Conservation (phyloP, 2,113 vertebrate genomes). For the Antigone vipio region DNA sequence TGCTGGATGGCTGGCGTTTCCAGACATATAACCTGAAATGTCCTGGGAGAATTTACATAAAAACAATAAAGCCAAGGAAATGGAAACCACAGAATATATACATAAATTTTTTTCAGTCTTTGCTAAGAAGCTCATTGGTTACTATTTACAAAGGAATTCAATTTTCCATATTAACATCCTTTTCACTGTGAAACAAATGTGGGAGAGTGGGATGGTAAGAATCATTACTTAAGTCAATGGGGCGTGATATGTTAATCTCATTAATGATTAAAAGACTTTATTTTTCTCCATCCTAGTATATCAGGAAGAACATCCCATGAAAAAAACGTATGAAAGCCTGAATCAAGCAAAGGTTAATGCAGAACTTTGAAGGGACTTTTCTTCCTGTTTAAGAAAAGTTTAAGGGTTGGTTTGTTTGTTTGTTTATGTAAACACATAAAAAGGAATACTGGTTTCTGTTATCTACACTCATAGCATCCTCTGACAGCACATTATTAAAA, state of each 20-base stretch:
- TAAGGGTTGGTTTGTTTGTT: background rate
- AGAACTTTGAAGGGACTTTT: background rate
- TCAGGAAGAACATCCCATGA: conserved; percentile 32
- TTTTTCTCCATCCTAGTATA: conserved; percentile 5
- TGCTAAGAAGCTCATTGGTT: conserved; percentile 37
- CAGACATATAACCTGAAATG: conserved; percentile 78
- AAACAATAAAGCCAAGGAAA: conserved; percentile 73
- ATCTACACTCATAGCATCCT: background rate
- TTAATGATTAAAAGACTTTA: conserved; percentile 56
- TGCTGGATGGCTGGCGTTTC: conserved; percentile 73
- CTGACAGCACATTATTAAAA: background rate
- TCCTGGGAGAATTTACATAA: conserved; percentile 78
- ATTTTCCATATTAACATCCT: conserved; percentile 67
- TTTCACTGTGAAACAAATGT: conserved; percentile 41
- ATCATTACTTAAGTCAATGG: conserved; percentile 50
- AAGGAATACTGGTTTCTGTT: background rate
- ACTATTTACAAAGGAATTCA: conserved; percentile 54
- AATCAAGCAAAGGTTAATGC: background rate
- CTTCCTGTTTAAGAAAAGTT: background rate
- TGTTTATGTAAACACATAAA: background rate
- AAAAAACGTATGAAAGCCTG: conserved; percentile 8
- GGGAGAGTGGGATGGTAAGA: conserved; percentile 27
- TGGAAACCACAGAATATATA: conserved; percentile 71
- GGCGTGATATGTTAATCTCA: conserved; percentile 63
- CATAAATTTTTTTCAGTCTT: conserved; percentile 40